Evolutionary conservation across 1,140 invertebrate species (phyloP), one percentile per base, ranked within the genome.

Genomic region (Halyomorpha halys): DNA sequence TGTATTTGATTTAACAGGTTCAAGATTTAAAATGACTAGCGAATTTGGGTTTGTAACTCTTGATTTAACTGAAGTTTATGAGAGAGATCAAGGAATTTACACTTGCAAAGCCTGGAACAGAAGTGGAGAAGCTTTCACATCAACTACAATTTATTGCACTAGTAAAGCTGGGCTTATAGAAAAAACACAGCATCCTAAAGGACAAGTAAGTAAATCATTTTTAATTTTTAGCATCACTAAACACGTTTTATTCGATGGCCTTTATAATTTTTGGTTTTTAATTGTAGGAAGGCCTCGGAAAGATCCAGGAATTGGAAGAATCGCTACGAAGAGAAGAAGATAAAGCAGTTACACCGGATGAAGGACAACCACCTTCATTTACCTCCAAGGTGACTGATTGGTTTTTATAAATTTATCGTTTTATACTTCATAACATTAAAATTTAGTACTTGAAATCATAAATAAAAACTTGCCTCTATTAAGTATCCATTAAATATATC

Each of bases 1-100:
- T n/a, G n/a, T 30, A 9, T 59, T 25, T 59, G 27, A 34, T 34
- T 19, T 61, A 65, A 30, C 66, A 72, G 76, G 75, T 39, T 86
- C 89, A 8, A 78, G 90, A 62, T 94, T 91, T 72, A 93, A 90
- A 73, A 83, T 90, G 74, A 90, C 86, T 0, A 91, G 82, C 73
- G 92, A 97, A 69, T 96, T 97, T 74, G 93, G 94, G 64, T 94
- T 91, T 73, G 90, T 94, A 1, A 92, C 90, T 8, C 76, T 97
- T 54, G 91, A 94, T 74, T 75, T 95, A 49, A 89, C 83, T 53
- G 91, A 95, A 73, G 84, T 91, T 0, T 91, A 95, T 74, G 86
- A 92, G 68, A 83, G 93, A 69, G 97, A 99, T 75, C 90, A 91
- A 72, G 96, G 96, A 67, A 88, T 94, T 68, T 95, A 95, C 72